Percentiles rank a stretch among this genome's conserved stretches.
phyloP scores from a whole-genome alignment of 2,888 invertebrate species.

The Eudasyphora cyanicolor region DNA sequence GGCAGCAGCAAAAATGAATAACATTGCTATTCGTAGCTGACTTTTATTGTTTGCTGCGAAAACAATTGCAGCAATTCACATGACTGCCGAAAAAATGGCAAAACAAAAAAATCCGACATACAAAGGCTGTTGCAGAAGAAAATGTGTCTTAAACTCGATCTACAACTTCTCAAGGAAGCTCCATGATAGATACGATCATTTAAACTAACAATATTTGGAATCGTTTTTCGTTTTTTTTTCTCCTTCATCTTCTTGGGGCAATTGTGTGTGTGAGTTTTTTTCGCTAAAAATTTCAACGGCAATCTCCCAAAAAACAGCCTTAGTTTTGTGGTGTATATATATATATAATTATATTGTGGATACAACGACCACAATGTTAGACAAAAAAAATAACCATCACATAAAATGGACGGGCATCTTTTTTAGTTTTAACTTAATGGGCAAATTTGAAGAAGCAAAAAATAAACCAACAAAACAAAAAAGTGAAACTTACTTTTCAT shows the following conservation, averaged over 20 bases:
- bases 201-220: constrained; percentile 56
- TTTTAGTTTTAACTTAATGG: constrained; percentile 25
- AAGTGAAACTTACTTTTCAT: constrained; percentile 55
- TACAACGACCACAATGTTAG: not conserved
- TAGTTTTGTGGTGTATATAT: not conserved
- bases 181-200: constrained; percentile 50
- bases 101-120: constrained; percentile 15
- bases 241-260: constrained; percentile 1
- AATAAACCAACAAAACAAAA: constrained; percentile 12
- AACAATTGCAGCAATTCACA: constrained; percentile 60
- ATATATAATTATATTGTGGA: not conserved
- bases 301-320: constrained; percentile 14
- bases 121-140: constrained; percentile 3
- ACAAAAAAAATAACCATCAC: constrained; percentile 15
- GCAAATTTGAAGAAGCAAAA: constrained; percentile 12
- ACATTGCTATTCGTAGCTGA: not conserved
- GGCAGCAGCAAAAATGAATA: not conserved
- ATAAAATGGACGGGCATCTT: constrained; percentile 44
- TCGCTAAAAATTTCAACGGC: constrained; percentile 20
- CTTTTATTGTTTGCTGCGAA: constrained; percentile 8
- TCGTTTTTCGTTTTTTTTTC: constrained; percentile 37
- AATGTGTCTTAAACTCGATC: constrained; percentile 37
- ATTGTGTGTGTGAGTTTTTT: constrained; percentile 7
- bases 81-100: constrained; percentile 49
- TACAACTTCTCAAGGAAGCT: constrained; percentile 65